Percentiles rank a stretch among this genome's conserved stretches.
These are phyloP conservation scores for Coccyzus lansbergi DNA, from an alignment of 2,797 vertebrate genomes.

Conservation along the genomic window DNA sequence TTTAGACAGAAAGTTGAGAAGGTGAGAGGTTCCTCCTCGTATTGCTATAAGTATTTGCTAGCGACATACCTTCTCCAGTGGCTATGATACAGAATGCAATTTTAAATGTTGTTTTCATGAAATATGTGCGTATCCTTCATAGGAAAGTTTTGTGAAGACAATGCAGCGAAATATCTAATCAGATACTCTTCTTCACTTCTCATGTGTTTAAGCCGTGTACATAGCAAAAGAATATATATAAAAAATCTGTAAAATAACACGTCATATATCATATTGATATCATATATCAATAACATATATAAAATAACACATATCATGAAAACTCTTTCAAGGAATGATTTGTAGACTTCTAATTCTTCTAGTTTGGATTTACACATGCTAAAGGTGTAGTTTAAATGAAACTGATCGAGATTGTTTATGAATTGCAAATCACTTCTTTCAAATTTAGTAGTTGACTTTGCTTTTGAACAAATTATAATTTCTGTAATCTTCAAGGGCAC, in stretches of 20 bases:
- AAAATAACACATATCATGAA: background rate
- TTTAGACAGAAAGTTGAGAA: background rate
- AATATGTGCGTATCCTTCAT: no score
- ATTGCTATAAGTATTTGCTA: background rate
- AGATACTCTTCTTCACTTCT: background rate
- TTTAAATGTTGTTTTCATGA: background rate
- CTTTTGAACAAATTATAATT: constrained; percentile 14
- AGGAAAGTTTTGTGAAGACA: background rate
- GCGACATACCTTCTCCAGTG: background rate
- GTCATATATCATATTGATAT: no score
- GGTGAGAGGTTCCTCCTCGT: background rate
- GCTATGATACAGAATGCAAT: background rate
- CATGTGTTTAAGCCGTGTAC: background rate
- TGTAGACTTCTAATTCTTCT: background rate
- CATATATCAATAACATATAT: no score
- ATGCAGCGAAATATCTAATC: background rate
- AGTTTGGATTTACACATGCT: background rate
- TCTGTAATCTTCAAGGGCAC: constrained; percentile 2
- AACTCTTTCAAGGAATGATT: background rate
- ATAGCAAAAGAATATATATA: background rate
- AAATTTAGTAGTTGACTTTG: background rate
- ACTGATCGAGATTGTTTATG: background rate
- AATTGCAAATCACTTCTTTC: background rate
- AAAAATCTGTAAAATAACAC: no score
- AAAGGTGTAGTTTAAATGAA: background rate